Base-by-base conservation (phyloP, 2,888 invertebrate genomes). In the Erpobdella octoculata region DNA sequence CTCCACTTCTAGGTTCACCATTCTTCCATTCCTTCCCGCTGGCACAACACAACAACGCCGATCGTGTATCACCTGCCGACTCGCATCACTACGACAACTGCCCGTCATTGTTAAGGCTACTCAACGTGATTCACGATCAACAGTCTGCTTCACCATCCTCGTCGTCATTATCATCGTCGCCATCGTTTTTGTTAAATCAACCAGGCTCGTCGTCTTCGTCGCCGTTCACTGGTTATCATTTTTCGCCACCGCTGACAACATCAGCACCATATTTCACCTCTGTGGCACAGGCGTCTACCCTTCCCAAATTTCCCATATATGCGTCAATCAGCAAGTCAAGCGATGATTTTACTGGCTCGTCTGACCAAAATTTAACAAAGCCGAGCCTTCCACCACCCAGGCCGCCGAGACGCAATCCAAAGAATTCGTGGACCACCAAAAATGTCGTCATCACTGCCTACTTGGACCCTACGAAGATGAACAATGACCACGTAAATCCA, bases 361-460 rank as follows among this genome's bases (percentile, higher is more conserved):
- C 53, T 53, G 53, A 53, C 21, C 48, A 3, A 48, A 12, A 25
- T 12, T 25, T 25, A n/a, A 48, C 4, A 3, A 48, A 48, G 12
- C 53, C 21, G 1, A 53, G 28, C 21, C 21, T 53, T 53, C 53
- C 53, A 25, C 53, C 53, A 25, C 53, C 53, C 12, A 28, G 21
- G 6, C 53, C 53, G 28, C 53, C 53, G 9, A 53, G 28, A 28
- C 53, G 53, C 12, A 69, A 66, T 38, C 72, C 25, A 33, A 37
- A 46, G 31, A 66, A 67, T 25, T 18, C 58, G 12, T 25, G 68
- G 41, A 62, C 68, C 38, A 72, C 72, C 5, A 72, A 72, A 59
- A 72, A 72, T 46, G 72, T 72, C 35, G 58, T 48, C 68, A 72
- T 72, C 36, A 72, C 72, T 4, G 72, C 72, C 21, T 62, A 61